Base-by-base conservation (phyloP, 2,888 invertebrate species). In the Agrilus biguttatus region DNA sequence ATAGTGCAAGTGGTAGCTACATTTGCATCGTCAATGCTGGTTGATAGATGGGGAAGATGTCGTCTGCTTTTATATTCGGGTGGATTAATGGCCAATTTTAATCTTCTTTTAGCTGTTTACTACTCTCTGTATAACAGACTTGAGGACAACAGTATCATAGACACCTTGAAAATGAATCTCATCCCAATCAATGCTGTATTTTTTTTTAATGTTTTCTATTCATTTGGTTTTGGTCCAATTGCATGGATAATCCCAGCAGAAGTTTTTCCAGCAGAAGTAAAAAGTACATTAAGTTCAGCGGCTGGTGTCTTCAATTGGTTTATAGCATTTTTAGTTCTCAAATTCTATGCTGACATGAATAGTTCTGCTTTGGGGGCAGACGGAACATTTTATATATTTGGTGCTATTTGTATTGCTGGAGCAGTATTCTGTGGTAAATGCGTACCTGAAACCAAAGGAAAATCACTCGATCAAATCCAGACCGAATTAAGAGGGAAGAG, bases 201-300 rank as follows among this genome's bases (percentile, higher is more conserved):
- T 17, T 49, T 83, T 2, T 91, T 84, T 63, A 81, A 89, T 14
- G 62, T 83, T 13, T 74, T 82, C 28, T 90, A 90, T 66, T 84
- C 86, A 0, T 57, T 89, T 33, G 90, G 90, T 35, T 83, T 80
- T 54, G 90, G 90, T 0, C 90, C 90, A 0, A 83, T 91, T 37
- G 90, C 90, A 0, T 86, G 85, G 85, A 75, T 89, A 71, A 83
- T 85, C 71, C 71, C 81, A 61, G 77, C 87, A 3, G 90, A 91
- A 61, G 68, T 91, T 8, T 83, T 90, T 63, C 73, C 85, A 40
- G 71, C 81, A 5, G 80, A 85, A 51, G 82, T 87, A 45, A 87
- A 86, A 58, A 80, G 78, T 2, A 70, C 81, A 37, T 83, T 83
- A 14, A 75, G 78, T 7, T 83, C 86, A 1, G 75, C 86, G 13